Evolutionary conservation across 2,888 invertebrate species (phyloP).

Genomic region (Embidobia sp.): DNA sequence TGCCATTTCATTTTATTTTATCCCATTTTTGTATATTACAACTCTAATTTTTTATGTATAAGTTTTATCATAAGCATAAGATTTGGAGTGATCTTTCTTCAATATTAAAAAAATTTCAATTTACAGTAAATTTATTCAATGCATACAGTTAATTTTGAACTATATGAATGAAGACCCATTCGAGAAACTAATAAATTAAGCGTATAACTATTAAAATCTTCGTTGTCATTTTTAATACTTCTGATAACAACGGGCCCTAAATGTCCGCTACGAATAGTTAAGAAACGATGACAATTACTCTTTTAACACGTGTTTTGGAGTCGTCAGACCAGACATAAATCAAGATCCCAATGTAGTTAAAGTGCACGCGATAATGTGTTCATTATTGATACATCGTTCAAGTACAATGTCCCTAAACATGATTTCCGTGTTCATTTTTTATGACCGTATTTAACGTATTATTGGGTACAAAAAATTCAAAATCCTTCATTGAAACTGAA

Average conservation of each 20-base stretch:
- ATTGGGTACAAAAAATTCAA: slow-evolving; percentile 22
- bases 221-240: background rate
- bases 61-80: no score
- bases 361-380: slow-evolving; percentile 25
- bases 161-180: no score
- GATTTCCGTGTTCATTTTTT: slow-evolving; percentile 39
- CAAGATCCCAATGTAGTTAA: background rate
- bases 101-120: no score
- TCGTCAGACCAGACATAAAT: slow-evolving; percentile 15
- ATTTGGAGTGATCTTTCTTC: no score
- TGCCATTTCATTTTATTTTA: no score
- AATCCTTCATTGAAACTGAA: slow-evolving; percentile 38
- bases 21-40: no score
- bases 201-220: no score
- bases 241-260: background rate
- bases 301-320: slow-evolving; percentile 12
- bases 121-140: no score
- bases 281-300: background rate
- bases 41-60: no score
- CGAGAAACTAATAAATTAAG: no score
- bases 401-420: slow-evolving; percentile 20
- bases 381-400: slow-evolving; percentile 23
- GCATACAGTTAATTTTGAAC: no score
- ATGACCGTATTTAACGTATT: slow-evolving; percentile 5
- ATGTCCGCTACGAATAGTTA: background rate